These are phyloP conservation scores for Bombus balteatus DNA, from an alignment of 1,140 invertebrate species.

Conservation along the genomic window DNA sequence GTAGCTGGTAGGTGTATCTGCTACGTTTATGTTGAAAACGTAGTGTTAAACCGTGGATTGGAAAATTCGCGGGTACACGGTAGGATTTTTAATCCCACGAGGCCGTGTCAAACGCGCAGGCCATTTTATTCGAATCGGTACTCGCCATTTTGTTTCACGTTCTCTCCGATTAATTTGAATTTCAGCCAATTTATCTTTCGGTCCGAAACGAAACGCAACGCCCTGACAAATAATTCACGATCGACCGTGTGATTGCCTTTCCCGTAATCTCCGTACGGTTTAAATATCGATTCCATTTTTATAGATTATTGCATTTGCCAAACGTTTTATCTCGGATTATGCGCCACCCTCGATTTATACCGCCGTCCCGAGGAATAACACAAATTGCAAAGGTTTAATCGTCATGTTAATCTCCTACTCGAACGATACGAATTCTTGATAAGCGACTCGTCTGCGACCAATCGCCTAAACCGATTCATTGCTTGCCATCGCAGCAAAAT, in stretches of 20 bases:
- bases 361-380: neutral
- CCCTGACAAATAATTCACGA: conserved; percentile 50
- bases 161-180: conserved; percentile 36
- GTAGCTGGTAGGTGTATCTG: neutral
- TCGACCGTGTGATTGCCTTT: conserved; percentile 39
- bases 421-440: conserved; percentile 3
- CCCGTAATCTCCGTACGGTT: conserved; percentile 39
- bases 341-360: conserved; percentile 34
- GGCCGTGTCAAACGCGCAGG: neutral
- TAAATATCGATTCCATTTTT: conserved; percentile 51
- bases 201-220: conserved; percentile 17
- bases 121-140: neutral
- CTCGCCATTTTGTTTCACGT: conserved; percentile 24
- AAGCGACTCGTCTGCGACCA: neutral
- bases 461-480: neutral
- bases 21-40: neutral
- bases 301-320: conserved; percentile 42
- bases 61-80: neutral
- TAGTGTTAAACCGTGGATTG: neutral
- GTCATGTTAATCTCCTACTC: conserved; percentile 24
- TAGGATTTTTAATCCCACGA: conserved; percentile 15
- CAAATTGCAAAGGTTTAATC: conserved; percentile 38
- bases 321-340: conserved; percentile 46
- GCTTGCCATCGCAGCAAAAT: neutral
- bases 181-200: conserved; percentile 48